phyloP scores from a whole-genome alignment of 2,888 invertebrate genomes.

The Mesochorus sp. region DNA sequence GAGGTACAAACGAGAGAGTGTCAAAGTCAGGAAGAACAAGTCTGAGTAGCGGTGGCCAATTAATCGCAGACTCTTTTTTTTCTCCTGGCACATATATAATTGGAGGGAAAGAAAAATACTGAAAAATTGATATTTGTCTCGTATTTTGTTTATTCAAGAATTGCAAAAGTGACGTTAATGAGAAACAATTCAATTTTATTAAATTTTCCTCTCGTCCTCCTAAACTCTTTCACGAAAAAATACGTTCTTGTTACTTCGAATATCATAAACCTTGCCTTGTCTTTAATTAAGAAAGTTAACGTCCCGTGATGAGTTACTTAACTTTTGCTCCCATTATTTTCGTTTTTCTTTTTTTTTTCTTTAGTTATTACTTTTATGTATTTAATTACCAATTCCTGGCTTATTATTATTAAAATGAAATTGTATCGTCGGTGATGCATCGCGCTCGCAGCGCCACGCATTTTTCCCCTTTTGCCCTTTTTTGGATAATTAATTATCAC shows the following conservation, averaged over 20 bases:
- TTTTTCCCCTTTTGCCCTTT: conserved; percentile 51
- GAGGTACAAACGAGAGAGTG: conserved; percentile 18
- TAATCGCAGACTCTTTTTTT: conserved; percentile 44
- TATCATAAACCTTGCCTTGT: not conserved
- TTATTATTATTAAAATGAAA: conserved; percentile 12
- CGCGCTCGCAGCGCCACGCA: not conserved
- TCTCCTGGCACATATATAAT: conserved; percentile 50
- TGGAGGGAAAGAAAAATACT: conserved; percentile 37
- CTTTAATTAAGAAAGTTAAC: conserved; percentile 48
- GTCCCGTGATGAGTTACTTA: not conserved
- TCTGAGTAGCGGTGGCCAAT: conserved; percentile 53
- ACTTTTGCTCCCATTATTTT: conserved; percentile 11
- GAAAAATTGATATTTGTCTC: not conserved
- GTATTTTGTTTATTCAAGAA: not conserved
- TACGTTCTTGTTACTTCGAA: conserved; percentile 26
- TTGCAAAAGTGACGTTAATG: not conserved
- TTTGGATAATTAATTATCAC: conserved; percentile 59
- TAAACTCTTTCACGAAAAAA: not conserved
- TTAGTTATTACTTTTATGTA: not conserved
- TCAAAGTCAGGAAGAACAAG: conserved; percentile 41
- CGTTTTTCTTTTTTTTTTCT: not conserved
- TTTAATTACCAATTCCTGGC: conserved; percentile 6
- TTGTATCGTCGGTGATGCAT: conserved; percentile 16
- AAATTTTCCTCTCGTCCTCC: no score
- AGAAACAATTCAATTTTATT: no score